Conservation (phyloP, 2,113 vertebrate genomes). For the Anhinga rufa region DNA sequence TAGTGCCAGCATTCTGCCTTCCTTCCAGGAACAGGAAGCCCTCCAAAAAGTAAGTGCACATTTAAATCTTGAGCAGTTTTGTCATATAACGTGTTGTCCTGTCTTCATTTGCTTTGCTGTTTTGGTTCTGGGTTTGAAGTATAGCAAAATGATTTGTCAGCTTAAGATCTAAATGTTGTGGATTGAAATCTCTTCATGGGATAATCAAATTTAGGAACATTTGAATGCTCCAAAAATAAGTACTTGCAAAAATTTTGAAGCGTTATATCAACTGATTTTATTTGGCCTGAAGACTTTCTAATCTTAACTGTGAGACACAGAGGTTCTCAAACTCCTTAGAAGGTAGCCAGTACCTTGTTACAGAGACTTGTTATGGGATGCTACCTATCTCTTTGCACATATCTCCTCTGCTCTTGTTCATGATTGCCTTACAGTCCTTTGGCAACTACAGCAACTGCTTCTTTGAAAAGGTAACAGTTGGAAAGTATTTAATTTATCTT, state of each 20-base stretch:
- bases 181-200: neutral
- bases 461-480: neutral
- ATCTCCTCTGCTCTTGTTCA: neutral
- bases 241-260: neutral
- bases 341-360: neutral
- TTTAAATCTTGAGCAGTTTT: neutral
- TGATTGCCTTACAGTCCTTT: neutral
- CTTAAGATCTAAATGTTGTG: neutral
- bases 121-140: neutral
- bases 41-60: neutral
- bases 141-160: neutral
- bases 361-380: neutral
- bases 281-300: neutral
- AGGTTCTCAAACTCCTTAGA: slow-evolving; percentile 60
- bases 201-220: neutral
- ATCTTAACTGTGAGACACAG: neutral
- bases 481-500: slow-evolving; percentile 32
- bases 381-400: neutral
- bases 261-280: neutral
- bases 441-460: neutral
- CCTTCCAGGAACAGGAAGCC: neutral
- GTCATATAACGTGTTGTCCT: neutral
- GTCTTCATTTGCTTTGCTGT: slow-evolving; percentile 52
- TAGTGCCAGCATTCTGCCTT: neutral
- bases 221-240: neutral